These are phyloP conservation scores for Periophthalmus magnuspinnatus DNA, from an alignment of 2,797 vertebrate genomes.

Conservation along the genomic window DNA sequence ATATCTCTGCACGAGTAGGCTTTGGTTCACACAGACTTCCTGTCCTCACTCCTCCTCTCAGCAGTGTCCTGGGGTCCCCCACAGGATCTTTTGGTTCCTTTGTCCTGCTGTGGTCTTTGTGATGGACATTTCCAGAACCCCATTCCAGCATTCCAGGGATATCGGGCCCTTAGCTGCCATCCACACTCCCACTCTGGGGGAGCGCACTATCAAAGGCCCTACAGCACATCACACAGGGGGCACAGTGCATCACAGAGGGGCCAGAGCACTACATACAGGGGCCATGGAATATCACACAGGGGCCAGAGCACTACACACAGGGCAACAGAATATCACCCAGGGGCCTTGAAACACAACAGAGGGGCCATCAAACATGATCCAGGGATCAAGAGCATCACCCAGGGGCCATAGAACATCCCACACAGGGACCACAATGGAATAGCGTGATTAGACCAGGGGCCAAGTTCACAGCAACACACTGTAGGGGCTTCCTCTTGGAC, in stretches of 20 bases:
- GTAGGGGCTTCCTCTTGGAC: not conserved
- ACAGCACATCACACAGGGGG: conserved; percentile 10
- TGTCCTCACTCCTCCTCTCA: conserved; percentile 34
- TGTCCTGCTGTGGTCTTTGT: conserved; percentile 61
- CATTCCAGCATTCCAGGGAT: conserved; percentile 52
- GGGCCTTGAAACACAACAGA: not conserved
- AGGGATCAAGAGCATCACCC: not conserved
- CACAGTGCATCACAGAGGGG: conserved; percentile 38
- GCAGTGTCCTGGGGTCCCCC: conserved; percentile 38
- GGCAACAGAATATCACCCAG: not conserved
- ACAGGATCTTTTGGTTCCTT: conserved; percentile 35
- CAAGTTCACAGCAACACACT: not conserved
- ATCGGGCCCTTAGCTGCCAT: conserved; percentile 40
- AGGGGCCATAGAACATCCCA: not conserved
- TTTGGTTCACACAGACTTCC: conserved; percentile 37
- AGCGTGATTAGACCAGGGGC: not conserved
- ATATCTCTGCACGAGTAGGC: not conserved
- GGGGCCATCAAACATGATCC: not conserved
- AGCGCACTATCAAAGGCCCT: conserved; percentile 42
- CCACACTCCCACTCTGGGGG: conserved; percentile 33
- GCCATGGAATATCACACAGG: conserved; percentile 1
- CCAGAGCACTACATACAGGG: conserved; percentile 21
- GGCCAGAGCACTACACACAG: not conserved
- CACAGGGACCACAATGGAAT: not conserved
- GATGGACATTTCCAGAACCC: conserved; percentile 53